Evolutionary conservation across 2,888 invertebrate species (phyloP), one percentile per base, ranked within the genome.

Genomic region (Eucriotettix oculatus): DNA sequence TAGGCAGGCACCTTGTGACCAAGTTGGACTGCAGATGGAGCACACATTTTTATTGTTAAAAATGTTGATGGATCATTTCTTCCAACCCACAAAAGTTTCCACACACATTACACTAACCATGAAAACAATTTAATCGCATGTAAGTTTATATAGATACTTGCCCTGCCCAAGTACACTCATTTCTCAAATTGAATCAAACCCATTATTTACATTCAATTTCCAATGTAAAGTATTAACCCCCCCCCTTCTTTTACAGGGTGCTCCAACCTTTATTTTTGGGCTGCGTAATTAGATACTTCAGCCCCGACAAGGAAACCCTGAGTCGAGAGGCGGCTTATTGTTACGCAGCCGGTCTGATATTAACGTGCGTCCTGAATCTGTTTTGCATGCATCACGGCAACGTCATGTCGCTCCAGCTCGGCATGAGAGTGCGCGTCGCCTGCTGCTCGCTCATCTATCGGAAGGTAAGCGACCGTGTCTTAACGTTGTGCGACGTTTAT

Each of bases 371-470:
- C 62, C 52, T 77, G 1, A 80, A 79, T 58, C 75, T 84, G 16
- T 65, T 87, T 42, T 73, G 85, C 61, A 78, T 82, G 66, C 91
- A 90, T 71, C 61, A 84, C 66, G 66, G 75, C 17, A 73, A 71
- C 60, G 70, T 84, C 64, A 75, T 77, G 43, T 78, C 79, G 68
- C 75, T 78, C 66, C 78, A 84, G 65, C 78, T 89, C 55, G 90
- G 91, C 57, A 87, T 89, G 87, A 75, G 84, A 69, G 77, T 88
- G 59, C 75, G 90, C 66, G 79, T 90, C 59, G 88, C 90, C 0
- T 80, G 84, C 67, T 88, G 88, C 69, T 86, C 88, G 0, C 71
- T 92, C n/a, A 72, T 92, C 63, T 91, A 89, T 70, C 80, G 88
- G 76, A 92, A 92, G 80, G 90, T 89, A 73, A 61, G 64, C 58